Conservation (phyloP, 2,888 invertebrate genomes). For the Blomia tropicalis region DNA sequence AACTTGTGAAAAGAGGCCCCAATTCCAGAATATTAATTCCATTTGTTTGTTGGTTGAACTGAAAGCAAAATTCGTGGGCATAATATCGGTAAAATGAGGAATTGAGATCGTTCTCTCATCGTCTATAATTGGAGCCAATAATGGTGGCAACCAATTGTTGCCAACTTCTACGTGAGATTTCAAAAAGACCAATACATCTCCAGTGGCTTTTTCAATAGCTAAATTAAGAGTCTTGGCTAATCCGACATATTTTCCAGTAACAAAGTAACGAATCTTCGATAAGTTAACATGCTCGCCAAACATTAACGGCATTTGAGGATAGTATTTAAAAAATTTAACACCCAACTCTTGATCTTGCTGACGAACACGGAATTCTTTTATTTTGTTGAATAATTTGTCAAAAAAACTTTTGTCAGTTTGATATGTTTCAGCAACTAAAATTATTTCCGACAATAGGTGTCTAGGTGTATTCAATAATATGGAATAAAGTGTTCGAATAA, state of each 20-base stretch:
- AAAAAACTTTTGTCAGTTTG: background rate
- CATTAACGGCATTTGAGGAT: background rate
- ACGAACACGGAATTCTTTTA: background rate
- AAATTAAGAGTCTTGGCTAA: background rate
- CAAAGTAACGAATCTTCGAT: background rate
- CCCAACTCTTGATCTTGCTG: background rate
- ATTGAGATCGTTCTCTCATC: background rate
- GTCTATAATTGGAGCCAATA: background rate
- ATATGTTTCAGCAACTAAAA: background rate
- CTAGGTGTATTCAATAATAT: background rate
- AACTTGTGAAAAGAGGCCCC: background rate
- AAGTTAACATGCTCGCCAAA: background rate
- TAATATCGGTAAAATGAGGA: background rate
- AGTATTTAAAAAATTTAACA: background rate
- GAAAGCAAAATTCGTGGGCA: background rate
- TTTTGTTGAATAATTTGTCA: background rate
- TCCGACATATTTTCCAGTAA: background rate
- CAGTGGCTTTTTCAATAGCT: background rate
- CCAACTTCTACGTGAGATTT: background rate
- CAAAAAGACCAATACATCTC: conserved; percentile 1
- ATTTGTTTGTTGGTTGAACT: background rate
- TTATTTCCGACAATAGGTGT: background rate
- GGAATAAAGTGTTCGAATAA: background rate
- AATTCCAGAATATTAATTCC: background rate
- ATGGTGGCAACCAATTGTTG: conserved; percentile 1